Conservation (phyloP, 2,888 invertebrate species). For the Eupsilia transversa region DNA sequence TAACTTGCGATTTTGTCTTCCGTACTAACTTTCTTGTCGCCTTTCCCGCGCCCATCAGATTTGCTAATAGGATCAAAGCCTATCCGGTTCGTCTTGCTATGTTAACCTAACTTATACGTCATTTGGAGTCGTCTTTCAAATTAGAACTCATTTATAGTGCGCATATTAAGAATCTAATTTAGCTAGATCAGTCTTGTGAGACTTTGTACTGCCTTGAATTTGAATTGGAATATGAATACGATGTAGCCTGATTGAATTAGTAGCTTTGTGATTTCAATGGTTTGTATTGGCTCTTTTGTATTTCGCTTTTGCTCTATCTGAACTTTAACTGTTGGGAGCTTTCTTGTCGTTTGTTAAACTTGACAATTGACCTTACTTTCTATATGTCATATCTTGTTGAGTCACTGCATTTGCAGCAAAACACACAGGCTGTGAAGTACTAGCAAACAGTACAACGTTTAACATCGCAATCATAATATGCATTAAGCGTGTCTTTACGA, state of each 20-base stretch:
- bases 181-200: slow-evolving; percentile 42
- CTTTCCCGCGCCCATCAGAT: slow-evolving; percentile 48
- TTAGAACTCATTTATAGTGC: slow-evolving; percentile 52
- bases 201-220: slow-evolving; percentile 54
- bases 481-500: not conserved
- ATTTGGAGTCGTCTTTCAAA: slow-evolving; percentile 45
- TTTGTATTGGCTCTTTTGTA: slow-evolving; percentile 32
- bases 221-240: slow-evolving; percentile 55
- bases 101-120: slow-evolving; percentile 11
- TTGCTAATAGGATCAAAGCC: slow-evolving; percentile 40
- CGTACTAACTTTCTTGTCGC: slow-evolving; percentile 57
- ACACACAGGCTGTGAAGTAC: slow-evolving; percentile 1
- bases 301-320: slow-evolving; percentile 13
- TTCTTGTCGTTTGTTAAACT: slow-evolving; percentile 20
- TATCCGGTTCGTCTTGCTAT: slow-evolving; percentile 37
- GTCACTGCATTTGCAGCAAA: slow-evolving; percentile 13
- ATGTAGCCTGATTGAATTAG: slow-evolving; percentile 43
- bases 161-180: slow-evolving; percentile 55
- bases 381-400: slow-evolving; percentile 18
- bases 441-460: slow-evolving; percentile 13
- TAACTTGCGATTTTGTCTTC: slow-evolving; percentile 41
- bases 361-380: slow-evolving; percentile 41
- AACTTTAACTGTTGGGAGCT: not conserved
- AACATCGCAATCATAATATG: slow-evolving; percentile 6
- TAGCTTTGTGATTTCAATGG: slow-evolving; percentile 42